Evolutionary conservation across 2,888 invertebrate genomes (phyloP), one percentile per base, ranked within the genome.

Genomic region (Sympetrum striolatum): DNA sequence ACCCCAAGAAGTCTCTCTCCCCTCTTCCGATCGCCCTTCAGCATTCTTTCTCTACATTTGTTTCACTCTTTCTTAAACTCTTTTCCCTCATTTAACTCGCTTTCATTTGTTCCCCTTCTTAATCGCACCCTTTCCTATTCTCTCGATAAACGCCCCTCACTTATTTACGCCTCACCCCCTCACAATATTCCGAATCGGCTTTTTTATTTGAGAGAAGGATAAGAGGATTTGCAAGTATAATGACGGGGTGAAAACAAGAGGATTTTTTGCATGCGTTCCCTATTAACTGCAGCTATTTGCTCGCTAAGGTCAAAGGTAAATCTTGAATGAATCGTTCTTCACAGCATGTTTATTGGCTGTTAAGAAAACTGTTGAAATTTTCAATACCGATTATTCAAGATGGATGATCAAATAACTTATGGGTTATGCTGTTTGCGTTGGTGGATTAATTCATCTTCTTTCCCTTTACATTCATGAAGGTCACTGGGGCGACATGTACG

Each of bases 61-160:
- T 22, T 80, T 22, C 90, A 48, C 58, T 64, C 86, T 37, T 86
- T 60, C 86, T 86, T 64, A 60, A 86, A 86, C 86, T 86, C 86
- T 86, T 86, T 86, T 60, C 58, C 86, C n/a, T 60, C 86, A 86
- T 86, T 86, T 86, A 86, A 86, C 86, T 22, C 86, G 60, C 37
- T 73, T 73, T 60, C 60, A 60, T 86, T 86, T 86, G 37, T 60
- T 60, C 60, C 60, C 48, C 35, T 8, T 37, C 73, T 44, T 44
- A 15, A n/a, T 25, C 79, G 6, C 44, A 18, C 90, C 12, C 90
- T 60, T 64, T 90, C 14, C 79, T 35, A 18, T 48, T 81, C 81
- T 22, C 48, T 48, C 80, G 37, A 58, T 35, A 35, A 44, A 58
- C 44, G 82, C 53, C 82, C 86, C 14, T 12, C 37, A 10, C 37